Percentiles rank a stretch among this genome's conserved stretches.
Conservation (phyloP, 1,140 invertebrate genomes). For the Macrobrachium rosenbergii region DNA sequence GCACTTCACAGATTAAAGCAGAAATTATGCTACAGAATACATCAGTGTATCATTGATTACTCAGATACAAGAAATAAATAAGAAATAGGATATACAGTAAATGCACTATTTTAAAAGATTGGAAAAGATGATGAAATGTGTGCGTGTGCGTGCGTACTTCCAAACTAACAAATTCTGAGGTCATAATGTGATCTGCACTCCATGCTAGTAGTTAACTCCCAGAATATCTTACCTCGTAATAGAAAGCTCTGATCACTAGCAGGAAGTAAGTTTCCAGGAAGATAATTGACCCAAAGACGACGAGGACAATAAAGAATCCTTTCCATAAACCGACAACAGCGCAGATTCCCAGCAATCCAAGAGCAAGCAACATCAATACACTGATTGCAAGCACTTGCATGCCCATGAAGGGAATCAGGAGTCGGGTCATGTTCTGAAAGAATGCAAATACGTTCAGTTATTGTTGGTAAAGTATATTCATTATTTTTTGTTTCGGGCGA, state of each 20-base stretch:
- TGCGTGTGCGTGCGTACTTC: too few relatives aligned
- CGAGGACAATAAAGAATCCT: background rate
- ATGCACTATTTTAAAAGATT: too few relatives aligned
- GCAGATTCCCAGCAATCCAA: background rate
- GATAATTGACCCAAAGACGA: background rate
- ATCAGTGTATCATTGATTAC: too few relatives aligned
- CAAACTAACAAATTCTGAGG: too few relatives aligned
- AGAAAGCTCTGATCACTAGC: background rate
- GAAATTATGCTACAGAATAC: too few relatives aligned
- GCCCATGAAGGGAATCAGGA: constrained; percentile 8
- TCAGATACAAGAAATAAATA: too few relatives aligned
- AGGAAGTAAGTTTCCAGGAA: constrained; percentile 4
- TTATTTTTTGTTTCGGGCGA: too few relatives aligned
- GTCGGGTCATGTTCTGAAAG: background rate
- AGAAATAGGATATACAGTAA: too few relatives aligned
- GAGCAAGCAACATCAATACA: background rate
- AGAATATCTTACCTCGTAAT: background rate
- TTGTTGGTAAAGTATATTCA: background rate
- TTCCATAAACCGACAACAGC: background rate
- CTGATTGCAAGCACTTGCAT: constrained; percentile 8
- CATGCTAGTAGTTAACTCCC: too few relatives aligned
- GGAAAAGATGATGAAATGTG: too few relatives aligned
- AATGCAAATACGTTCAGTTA: background rate
- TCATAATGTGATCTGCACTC: too few relatives aligned
- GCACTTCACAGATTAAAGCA: too few relatives aligned